Conservation (phyloP, 2,888 invertebrate species). For the Vanessa cardui region DNA sequence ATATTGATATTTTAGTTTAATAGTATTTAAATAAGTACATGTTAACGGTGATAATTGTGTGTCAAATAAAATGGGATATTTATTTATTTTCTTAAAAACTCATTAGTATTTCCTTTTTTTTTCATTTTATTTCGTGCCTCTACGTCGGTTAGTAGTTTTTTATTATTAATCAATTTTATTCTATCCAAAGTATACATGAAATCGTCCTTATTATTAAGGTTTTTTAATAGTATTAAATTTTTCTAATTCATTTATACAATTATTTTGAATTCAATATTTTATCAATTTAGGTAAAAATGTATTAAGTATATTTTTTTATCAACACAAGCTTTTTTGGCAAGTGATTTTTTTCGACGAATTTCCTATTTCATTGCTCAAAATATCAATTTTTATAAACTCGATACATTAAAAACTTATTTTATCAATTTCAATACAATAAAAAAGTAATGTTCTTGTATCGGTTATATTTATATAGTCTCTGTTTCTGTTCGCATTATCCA, state of each 20-base stretch:
- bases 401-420: neutral
- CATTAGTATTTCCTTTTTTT: neutral
- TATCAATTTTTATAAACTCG: neutral
- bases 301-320: constrained; percentile 30
- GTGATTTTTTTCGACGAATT: constrained; percentile 27
- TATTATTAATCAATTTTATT: neutral
- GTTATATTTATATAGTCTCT: too few species aligned
- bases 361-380: constrained; percentile 33
- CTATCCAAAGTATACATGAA: neutral
- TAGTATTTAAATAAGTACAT: constrained; percentile 13
- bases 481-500: too few species aligned
- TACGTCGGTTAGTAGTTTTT: neutral
- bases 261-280: constrained; percentile 8
- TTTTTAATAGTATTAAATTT: neutral
- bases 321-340: constrained; percentile 31
- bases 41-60: constrained; percentile 36
- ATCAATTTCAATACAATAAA: too few species aligned
- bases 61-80: constrained; percentile 31
- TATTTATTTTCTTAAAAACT: constrained; percentile 21
- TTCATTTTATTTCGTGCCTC: neutral
- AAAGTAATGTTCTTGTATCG: too few species aligned
- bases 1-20: constrained; percentile 32
- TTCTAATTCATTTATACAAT: constrained; percentile 6
- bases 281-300: constrained; percentile 17
- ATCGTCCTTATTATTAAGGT: constrained; percentile 12